Evolutionary conservation across 2,888 invertebrate species (phyloP).

Genomic region (Tyria jacobaeae): DNA sequence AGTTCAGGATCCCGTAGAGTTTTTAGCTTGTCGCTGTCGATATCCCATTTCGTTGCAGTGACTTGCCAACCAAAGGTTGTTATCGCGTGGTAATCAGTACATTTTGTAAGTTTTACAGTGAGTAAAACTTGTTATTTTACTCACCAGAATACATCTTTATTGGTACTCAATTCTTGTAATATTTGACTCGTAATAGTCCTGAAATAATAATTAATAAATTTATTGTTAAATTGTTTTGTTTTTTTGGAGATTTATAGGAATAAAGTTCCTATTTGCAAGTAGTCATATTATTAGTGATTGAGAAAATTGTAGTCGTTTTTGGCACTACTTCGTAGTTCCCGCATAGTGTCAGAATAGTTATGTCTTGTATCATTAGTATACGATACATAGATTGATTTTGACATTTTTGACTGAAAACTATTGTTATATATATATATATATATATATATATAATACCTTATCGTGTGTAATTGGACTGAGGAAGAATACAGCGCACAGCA

Average conservation of each 20-base stretch:
- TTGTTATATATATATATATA: not conserved
- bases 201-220: slow-evolving; percentile 45
- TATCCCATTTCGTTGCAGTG: not conserved
- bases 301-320: too few relatives aligned
- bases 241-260: not conserved
- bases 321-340: too few relatives aligned
- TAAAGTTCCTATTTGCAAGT: not conserved
- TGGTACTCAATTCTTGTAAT: slow-evolving; percentile 87
- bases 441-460: slow-evolving; percentile 82
- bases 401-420: too few relatives aligned
- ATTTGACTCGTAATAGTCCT: slow-evolving; percentile 89
- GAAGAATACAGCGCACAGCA: slow-evolving; percentile 91
- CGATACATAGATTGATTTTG: too few relatives aligned
- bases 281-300: too few relatives aligned
- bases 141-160: slow-evolving; percentile 91
- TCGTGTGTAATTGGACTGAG: slow-evolving; percentile 91
- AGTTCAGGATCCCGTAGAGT: too few relatives aligned
- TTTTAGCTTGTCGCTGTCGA: not conserved
- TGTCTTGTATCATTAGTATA: too few relatives aligned
- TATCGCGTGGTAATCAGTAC: not conserved
- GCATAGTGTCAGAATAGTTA: too few relatives aligned
- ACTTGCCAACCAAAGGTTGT: not conserved
- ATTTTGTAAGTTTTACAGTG: not conserved
- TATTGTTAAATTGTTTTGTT: not conserved
- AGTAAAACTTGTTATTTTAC: not conserved